Evolutionary conservation across 2,113 vertebrate genomes (phyloP), one percentile per base, ranked within the genome.

Genomic region (Menura novaehollandiae): DNA sequence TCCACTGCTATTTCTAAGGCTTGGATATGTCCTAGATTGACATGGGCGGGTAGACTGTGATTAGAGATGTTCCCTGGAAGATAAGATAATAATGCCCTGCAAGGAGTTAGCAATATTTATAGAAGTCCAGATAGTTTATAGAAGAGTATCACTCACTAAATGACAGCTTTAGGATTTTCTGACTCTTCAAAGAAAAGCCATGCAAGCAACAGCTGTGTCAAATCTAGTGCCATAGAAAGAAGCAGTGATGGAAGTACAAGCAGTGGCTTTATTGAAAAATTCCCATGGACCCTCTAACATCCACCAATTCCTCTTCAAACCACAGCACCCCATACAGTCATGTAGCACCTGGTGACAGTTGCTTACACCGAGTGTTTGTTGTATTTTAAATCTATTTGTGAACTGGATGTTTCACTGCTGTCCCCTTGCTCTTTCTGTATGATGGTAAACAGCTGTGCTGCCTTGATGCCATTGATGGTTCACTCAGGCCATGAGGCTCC

Each of bases 61-160:
- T 97, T 92, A 93, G 80, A 94, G 89, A 94, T 82, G 81, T 91
- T 95, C 87, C 89, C 62, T 78, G 63, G 35, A 73, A 76, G 59
- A 95, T 87, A 89, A 79, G 81, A 94, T 85, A 96, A 95, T 95
- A 84, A 79, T 91, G 85, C 67, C 71, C 78, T 88, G 28, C 71
- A 32, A 71, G 75, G 44, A 95, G 64, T 92, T 79, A 86, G 72
- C 64, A 91, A 72, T 96, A 92, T 95, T 96, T 96, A 93, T 89
- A 96, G 93, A 90, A 96, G 93, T 85, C 76, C 68, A 77, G 64
- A 81, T 62, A 96, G 60, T 85, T 88, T 94, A 76, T 55, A 69
- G 63, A 86, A 75, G 73, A 81, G 27, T 66, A 49, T 71, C 81
- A 9, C 56, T 93, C 84, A 78, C 32, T 72, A 86, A 67, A 86